Conservation (phyloP, 2,113 vertebrate species). For the Trematocara macrostoma region DNA sequence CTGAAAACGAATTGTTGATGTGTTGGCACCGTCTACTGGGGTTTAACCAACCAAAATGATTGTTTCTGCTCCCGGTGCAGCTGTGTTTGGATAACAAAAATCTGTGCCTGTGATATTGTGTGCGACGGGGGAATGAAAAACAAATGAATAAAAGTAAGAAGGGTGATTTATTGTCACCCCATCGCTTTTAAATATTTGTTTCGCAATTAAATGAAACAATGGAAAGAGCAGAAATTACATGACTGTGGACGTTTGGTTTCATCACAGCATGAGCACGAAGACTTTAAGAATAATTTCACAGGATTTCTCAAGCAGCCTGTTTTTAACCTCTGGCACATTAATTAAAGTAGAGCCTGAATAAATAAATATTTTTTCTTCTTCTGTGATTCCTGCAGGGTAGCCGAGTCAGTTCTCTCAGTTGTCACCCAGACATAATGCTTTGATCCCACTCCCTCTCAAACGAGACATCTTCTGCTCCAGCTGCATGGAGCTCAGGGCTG, state of each 20-base stretch:
- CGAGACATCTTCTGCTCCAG: not conserved
- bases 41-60: slow-evolving; percentile 54
- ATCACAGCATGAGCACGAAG: not conserved
- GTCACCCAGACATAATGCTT: not conserved
- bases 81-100: slow-evolving; percentile 52
- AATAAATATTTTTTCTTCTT: slow-evolving; percentile 34
- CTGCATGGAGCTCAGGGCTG: not conserved
- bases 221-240: not conserved
- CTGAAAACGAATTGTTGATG: not conserved
- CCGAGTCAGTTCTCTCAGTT: not conserved
- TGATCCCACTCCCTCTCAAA: not conserved
- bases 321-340: slow-evolving; percentile 15
- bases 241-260: not conserved
- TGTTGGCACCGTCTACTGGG: slow-evolving; percentile 33
- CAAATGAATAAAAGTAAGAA: slow-evolving; percentile 16
- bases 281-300: not conserved
- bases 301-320: not conserved
- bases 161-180: not conserved
- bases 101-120: slow-evolving; percentile 31
- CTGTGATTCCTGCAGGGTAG: slow-evolving; percentile 13
- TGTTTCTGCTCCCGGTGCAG: slow-evolving; percentile 38
- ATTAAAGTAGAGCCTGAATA: slow-evolving; percentile 27
- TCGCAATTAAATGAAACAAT: not conserved
- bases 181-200: slow-evolving; percentile 26
- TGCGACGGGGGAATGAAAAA: slow-evolving; percentile 35